A percentile compares a stretch with the other conserved stretches of the same genome.
Conservation (phyloP, 2,888 invertebrate genomes). For the Calameuta idolon region DNA sequence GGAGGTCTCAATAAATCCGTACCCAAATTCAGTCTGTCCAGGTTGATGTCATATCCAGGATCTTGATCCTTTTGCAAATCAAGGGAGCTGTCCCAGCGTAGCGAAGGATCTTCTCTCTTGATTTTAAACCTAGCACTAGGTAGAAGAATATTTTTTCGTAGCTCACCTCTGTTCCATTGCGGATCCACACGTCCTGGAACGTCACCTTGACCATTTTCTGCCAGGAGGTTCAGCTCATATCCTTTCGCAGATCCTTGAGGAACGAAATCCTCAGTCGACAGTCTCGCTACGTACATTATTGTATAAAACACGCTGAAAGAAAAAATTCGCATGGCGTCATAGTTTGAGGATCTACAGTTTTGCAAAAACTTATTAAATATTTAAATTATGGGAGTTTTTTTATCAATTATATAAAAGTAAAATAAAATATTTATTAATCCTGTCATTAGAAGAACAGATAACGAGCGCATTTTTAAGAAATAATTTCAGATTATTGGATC, state of each 20-base stretch:
- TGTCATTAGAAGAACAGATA: neutral
- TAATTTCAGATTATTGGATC: neutral
- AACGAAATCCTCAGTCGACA: conserved; percentile 26
- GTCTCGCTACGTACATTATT: conserved; percentile 43
- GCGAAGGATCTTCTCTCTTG: neutral
- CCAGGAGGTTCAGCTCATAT: neutral
- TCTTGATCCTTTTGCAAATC: neutral
- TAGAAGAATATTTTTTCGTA: neutral
- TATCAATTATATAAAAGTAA: neutral
- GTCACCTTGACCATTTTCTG: neutral
- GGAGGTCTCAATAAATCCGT: conserved; percentile 5
- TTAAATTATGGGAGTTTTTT: neutral
- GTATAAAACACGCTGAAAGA: conserved; percentile 43
- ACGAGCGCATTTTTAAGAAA: neutral
- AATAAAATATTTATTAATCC: neutral
- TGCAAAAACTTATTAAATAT: neutral
- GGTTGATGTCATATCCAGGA: neutral
- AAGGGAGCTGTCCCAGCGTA: neutral
- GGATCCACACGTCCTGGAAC: neutral
- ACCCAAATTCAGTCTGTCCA: neutral
- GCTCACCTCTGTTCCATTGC: neutral
- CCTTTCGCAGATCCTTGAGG: conserved; percentile 16
- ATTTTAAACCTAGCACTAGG: conserved; percentile 2
- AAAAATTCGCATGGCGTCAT: conserved; percentile 33
- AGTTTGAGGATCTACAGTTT: conserved; percentile 4